Percentiles rank a stretch among this genome's conserved stretches.
These are phyloP conservation scores for Frankliniella fusca DNA, from an alignment of 2,888 invertebrate genomes.

Conservation along the genomic window DNA sequence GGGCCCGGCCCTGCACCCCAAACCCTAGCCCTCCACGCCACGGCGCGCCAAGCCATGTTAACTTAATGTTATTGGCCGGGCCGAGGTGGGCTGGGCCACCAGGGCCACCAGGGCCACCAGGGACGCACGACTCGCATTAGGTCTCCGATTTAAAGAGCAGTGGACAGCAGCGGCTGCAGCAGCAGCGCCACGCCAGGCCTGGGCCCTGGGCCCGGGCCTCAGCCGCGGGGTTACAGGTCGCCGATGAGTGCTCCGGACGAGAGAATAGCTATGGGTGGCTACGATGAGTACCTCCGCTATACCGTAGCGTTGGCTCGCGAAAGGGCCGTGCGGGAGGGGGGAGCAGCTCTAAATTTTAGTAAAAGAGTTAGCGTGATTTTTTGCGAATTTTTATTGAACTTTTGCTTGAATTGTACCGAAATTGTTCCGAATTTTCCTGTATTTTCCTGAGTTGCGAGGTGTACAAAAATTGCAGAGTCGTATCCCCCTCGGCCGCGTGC, in stretches of 20 bases:
- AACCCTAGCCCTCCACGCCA: neutral
- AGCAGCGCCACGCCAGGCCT: neutral
- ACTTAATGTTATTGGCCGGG: neutral
- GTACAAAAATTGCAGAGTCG: too few relatives aligned
- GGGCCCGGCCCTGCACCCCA: neutral
- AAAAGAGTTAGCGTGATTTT: too few relatives aligned
- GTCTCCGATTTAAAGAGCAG: slow-evolving; percentile 6
- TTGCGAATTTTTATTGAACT: too few relatives aligned
- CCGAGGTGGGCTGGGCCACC: neutral
- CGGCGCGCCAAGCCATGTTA: neutral
- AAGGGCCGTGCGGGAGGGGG: too few relatives aligned
- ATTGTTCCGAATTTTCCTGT: too few relatives aligned
- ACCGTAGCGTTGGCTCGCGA: too few relatives aligned
- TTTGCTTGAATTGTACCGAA: too few relatives aligned
- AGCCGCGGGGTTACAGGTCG: neutral
- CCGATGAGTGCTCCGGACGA: neutral
- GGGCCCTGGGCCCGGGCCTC: neutral
- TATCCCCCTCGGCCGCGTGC: too few relatives aligned
- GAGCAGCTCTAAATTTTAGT: too few relatives aligned
- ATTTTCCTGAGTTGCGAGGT: too few relatives aligned
- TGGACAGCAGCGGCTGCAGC: neutral
- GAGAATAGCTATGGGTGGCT: too few relatives aligned
- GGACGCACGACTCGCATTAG: slow-evolving; percentile 3
- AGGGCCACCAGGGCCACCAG: neutral
- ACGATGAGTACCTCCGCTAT: too few relatives aligned